Evolutionary conservation across 1,140 invertebrate genomes (phyloP).

Genomic region (Myzus persicae): DNA sequence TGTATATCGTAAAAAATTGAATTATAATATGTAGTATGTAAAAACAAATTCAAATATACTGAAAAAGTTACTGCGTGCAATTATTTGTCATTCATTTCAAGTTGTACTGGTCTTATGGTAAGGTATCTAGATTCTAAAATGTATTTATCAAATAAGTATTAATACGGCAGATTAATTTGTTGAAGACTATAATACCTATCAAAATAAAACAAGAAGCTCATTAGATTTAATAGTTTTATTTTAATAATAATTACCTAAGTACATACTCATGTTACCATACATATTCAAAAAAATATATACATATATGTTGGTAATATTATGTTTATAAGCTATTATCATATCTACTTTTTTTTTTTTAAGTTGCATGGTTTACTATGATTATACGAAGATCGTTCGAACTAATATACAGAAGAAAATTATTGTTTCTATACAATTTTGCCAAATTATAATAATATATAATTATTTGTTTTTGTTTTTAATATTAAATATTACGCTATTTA

Average conservation of each 20-base stretch:
- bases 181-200: not conserved
- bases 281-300: constrained; percentile 15
- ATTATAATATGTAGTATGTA: not conserved
- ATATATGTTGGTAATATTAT: not conserved
- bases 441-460: not conserved
- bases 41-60: not conserved
- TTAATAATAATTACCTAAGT: not conserved
- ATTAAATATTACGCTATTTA: not conserved
- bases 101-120: not conserved
- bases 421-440: not conserved
- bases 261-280: not conserved
- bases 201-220: not conserved
- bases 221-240: not conserved
- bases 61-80: not conserved
- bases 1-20: not conserved
- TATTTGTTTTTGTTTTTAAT: not conserved
- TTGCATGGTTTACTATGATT: no score
- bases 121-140: not conserved
- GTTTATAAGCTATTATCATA: not conserved
- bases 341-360: not conserved
- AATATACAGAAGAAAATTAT: no score
- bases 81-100: not conserved
- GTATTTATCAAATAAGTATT: not conserved
- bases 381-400: no score
- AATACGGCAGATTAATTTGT: not conserved